These are phyloP conservation scores for Trematomus bernacchii DNA, from an alignment of 2,797 vertebrate genomes.

Conservation along the genomic window DNA sequence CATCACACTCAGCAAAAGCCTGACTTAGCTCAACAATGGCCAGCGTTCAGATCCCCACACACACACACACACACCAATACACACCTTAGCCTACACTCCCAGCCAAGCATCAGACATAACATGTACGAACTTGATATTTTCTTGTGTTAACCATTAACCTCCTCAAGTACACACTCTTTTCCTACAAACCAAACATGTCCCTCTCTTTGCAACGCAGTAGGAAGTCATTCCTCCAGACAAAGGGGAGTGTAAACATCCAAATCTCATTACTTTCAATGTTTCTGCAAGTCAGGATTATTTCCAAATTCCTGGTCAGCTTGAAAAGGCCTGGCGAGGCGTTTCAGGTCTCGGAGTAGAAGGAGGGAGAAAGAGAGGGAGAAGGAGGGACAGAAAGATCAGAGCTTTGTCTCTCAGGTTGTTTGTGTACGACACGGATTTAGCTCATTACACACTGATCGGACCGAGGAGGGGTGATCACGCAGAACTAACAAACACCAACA, in stretches of 20 bases:
- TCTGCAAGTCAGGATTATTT: slow-evolving; percentile 34
- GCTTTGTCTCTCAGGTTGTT: slow-evolving; percentile 45
- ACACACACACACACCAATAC: not conserved
- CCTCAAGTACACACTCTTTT: slow-evolving; percentile 49
- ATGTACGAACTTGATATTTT: slow-evolving; percentile 69
- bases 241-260: slow-evolving; percentile 47
- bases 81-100: slow-evolving; percentile 52
- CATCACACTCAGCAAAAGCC: slow-evolving; percentile 52
- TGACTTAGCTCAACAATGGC: slow-evolving; percentile 57
- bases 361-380: not conserved
- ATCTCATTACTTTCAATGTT: slow-evolving; percentile 30
- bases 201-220: slow-evolving; percentile 37
- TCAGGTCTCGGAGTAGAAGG: slow-evolving; percentile 12
- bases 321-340: slow-evolving; percentile 40
- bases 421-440: slow-evolving; percentile 41
- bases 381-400: slow-evolving; percentile 24
- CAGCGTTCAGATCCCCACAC: slow-evolving; percentile 5
- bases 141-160: slow-evolving; percentile 76
- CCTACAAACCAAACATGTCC: slow-evolving; percentile 38
- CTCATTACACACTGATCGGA: slow-evolving; percentile 44
- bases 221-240: slow-evolving; percentile 56
- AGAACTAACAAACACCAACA: slow-evolving; percentile 39
- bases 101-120: slow-evolving; percentile 55
- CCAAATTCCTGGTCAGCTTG: slow-evolving; percentile 50
- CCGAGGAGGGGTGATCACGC: slow-evolving; percentile 12